Evolutionary conservation across 2,113 vertebrate species (phyloP), one percentile per base, ranked within the genome.

Genomic region (Urocitellus parryii): DNA sequence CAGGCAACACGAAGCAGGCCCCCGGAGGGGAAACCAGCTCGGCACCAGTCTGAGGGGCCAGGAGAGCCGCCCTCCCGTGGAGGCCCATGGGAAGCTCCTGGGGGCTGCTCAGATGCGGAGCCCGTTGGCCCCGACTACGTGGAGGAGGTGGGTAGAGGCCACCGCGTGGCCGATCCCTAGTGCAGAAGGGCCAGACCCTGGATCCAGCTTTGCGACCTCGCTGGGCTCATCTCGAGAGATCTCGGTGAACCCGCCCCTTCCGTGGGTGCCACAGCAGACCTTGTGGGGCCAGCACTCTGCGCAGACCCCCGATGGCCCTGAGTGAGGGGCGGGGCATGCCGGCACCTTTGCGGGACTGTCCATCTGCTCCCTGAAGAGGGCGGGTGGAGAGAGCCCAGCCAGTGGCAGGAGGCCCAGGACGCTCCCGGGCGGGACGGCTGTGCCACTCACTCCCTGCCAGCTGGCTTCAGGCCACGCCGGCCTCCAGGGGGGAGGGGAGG

Each of bases 121-220:
- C 98, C 98, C 0, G 98, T 98, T 83, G 99, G 99, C 82, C 98
- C 97, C 0, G 98, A 99, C 97, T 99, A 98, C 0, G 98, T 99
- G 29, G 98, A 99, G 96, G 99, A 99, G 98, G 99, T 99, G 92
- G 87, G 91, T 1, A n/a, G 25, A 20, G 20, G 53, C 18, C 4
- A 0, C 10, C 3, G 11, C 6, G 24, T 0, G 0, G 0, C 7
- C 1, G 0, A 0, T 1, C 7, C 3, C 25, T 3, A 0, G 8
- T 17, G 53, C 61, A 45, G 18, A n/a, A 72, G 81, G 18, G 10
- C 86, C 32, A 18, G 16, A 1, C 1, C 9, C 7, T 4, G 95
- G 7, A 14, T 27, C 68, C 27, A 63, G 27, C 51, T 45, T 67
- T 0, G 0, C 24, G 37, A 16, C 9, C 37, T 25, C 22, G 4